Base-by-base conservation (phyloP, 2,888 invertebrate species). In the Drosophila mimica region DNA sequence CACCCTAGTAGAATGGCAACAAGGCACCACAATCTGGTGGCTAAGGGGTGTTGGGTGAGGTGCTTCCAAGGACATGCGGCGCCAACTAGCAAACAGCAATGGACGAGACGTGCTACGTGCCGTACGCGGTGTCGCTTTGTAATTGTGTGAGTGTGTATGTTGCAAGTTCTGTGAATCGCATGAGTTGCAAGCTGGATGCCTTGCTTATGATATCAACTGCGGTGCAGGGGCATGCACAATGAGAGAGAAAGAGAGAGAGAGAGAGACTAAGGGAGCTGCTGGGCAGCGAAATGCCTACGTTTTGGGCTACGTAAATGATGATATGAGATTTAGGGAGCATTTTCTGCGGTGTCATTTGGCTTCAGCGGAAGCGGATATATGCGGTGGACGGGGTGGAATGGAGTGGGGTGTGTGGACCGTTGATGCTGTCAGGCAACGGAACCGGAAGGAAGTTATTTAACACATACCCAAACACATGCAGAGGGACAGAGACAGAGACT, bases 391-490 rank as follows among this genome's bases (percentile, higher is more conserved):
- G 28, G 38, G 17, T 38, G 33, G 13, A 11, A 11, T 20, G n/a
- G n/a, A 11, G 13, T 20, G 28, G 13, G 25, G 6, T 15, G 31
- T 6, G 34, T 17, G 28, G 28, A 4, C 53, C 4, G 53, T 30
- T 56, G 20, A 52, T 73, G 59, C 74, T 74, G 74, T 77, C 84
- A 80, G 75, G 75, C 75, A 68, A 51, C 71, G 68, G 68, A 62
- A 71, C 75, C 83, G 88, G 86, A 88, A 88, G 86, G 86, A 86
- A 86, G 75, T 86, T 86, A 86, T 86, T 86, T 86, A 83, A 83
- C 87, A 82, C 82, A 83, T 72, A 70, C 76, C 78, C 82, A 52
- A 49, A 54, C 34, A 31, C 51, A 65, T 3, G 38, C 57, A 51
- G 20, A 31, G 62, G 51, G 40, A 49, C 38, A 11, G 31, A 15